Conservation (phyloP, 1,140 invertebrate genomes). For the Oncopodura yosiiana region DNA sequence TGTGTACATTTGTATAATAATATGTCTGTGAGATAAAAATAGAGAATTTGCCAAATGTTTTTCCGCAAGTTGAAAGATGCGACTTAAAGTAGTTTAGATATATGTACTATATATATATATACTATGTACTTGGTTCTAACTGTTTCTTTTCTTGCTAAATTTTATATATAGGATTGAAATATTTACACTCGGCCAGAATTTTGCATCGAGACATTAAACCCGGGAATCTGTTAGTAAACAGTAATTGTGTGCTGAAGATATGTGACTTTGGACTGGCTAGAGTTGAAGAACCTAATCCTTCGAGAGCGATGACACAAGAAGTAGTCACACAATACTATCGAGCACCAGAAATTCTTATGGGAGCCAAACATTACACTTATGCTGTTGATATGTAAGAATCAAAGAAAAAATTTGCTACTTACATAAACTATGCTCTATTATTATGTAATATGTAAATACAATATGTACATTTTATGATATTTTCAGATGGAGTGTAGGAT, state of each 20-base stretch:
- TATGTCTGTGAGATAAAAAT: too few relatives aligned
- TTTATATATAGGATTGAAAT: constrained; percentile 74
- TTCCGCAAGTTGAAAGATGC: too few relatives aligned
- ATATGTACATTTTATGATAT: too few relatives aligned
- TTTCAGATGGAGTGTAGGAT: constrained; percentile 99
- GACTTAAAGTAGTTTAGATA: neutral
- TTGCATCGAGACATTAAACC: constrained; percentile 98
- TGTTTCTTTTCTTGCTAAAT: constrained; percentile 16
- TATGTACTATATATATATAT: too few relatives aligned
- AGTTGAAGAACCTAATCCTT: constrained; percentile 85
- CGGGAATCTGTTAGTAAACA: constrained; percentile 96
- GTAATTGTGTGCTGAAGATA: constrained; percentile 97
- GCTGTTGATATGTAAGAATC: constrained; percentile 94
- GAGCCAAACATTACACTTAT: constrained; percentile 91
- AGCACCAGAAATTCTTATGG: constrained; percentile 96
- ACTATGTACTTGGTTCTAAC: neutral
- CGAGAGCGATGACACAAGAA: constrained; percentile 96
- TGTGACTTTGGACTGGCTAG: constrained; percentile 94
- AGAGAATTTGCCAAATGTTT: too few relatives aligned
- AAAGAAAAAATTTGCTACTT: too few relatives aligned
- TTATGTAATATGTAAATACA: too few relatives aligned
- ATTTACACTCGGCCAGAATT: constrained; percentile 93
- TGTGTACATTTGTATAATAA: too few relatives aligned
- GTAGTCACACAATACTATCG: constrained; percentile 98
- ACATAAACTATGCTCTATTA: too few relatives aligned